Base-by-base conservation (phyloP, 1,140 invertebrate species). In the Drosophila guanche region DNA sequence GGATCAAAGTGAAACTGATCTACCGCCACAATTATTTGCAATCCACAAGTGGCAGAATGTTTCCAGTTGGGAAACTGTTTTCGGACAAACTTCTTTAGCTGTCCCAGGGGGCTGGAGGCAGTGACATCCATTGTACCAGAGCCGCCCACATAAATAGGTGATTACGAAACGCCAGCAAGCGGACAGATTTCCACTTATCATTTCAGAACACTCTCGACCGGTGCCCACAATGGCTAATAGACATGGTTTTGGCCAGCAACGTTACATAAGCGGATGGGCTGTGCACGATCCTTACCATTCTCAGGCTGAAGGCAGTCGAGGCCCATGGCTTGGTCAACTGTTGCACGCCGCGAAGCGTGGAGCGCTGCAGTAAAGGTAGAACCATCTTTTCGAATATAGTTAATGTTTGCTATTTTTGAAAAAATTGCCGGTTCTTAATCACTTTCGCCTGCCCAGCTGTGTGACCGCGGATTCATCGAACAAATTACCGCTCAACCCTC, bases 291-390 rank as follows among this genome's bases (percentile, higher is more conserved):
- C 78, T 89, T 90, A 90, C 89, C 89, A 89, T 43, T n/a, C 89
- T 69, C 46, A 85, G 52, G 58, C 77, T 71, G 62, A 63, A 66
- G 27, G 67, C 50, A 42, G 76, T 52, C 16, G 63, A 58, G 6
- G 69, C 61, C 89, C 89, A 90, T 41, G 79, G 77, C 59, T 75
- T 74, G 46, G 73, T 78, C 46, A 90, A 48, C 53, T 90, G 90
- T 59, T 89, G 85, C 29, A 88, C 69, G 52, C 70, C 68, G 40
- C 83, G 79, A 33, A 89, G 68, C 52, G 76, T 54, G 53, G 83
- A 79, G 37, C 81, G 85, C 51, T 90, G 74, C 51, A 90, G 55
- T 59, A 90, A 23, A 46, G 80, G 89, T 55, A 90, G 54, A 61
- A 90, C 83, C 90, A 90, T 90, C 7, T 74, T 85, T 25, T 42